These are phyloP conservation scores for Crioceris asparagi DNA, from an alignment of 2,888 invertebrate species.

Conservation along the genomic window DNA sequence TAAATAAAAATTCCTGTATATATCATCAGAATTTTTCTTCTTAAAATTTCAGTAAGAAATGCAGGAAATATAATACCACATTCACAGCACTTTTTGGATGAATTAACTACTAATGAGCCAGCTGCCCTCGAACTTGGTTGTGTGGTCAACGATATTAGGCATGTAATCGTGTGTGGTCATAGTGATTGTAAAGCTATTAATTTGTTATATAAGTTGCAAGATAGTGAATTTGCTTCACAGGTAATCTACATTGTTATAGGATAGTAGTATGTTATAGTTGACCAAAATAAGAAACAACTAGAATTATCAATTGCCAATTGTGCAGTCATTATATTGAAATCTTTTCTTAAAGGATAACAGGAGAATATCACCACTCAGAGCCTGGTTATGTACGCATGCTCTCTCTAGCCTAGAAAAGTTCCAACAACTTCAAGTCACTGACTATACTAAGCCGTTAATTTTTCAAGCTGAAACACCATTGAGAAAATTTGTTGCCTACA, in stretches of 20 bases:
- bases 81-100: constrained; percentile 75
- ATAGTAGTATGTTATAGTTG: too few species aligned
- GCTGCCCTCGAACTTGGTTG: constrained; percentile 93
- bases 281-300: too few species aligned
- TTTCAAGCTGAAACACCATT: constrained; percentile 83
- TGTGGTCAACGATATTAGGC: constrained; percentile 79
- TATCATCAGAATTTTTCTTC: too few species aligned
- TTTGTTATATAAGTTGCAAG: constrained; percentile 70
- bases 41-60: constrained; percentile 77
- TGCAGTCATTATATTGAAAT: too few species aligned
- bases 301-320: too few species aligned
- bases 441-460: constrained; percentile 60
- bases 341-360: constrained; percentile 50
- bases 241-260: constrained; percentile 42
- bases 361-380: constrained; percentile 74
- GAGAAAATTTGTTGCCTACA: constrained; percentile 83
- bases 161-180: constrained; percentile 93
- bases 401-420: constrained; percentile 73
- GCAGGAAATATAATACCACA: constrained; percentile 94
- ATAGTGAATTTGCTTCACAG: constrained; percentile 63
- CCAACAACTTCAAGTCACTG: constrained; percentile 53
- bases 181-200: constrained; percentile 99
- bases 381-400: constrained; percentile 87
- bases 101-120: constrained; percentile 87
- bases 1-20: too few species aligned